Evolutionary conservation across 2,113 vertebrate genomes (phyloP).

Genomic region (Mustela nigripes): DNA sequence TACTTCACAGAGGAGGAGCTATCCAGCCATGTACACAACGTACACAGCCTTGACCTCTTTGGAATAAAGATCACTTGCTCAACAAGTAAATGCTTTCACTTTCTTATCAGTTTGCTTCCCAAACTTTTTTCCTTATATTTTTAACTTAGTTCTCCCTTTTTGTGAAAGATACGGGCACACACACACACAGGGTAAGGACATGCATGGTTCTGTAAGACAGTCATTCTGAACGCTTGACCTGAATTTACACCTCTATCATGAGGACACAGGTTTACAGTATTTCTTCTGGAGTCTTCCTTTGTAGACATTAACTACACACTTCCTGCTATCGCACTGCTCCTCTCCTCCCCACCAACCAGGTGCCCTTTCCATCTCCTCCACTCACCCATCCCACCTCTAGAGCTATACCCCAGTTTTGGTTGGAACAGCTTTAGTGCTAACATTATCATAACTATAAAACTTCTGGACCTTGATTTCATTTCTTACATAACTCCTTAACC

Average conservation of each 20-base stretch:
- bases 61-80: background rate
- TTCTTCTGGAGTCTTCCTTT: background rate
- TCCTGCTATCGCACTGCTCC: background rate
- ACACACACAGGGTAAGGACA: background rate
- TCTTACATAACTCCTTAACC: background rate
- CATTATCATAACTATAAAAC: background rate
- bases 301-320: background rate
- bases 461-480: conserved; percentile 25
- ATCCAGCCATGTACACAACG: background rate
- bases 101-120: background rate
- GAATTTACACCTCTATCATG: background rate
- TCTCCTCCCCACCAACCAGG: background rate
- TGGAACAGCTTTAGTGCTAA: conserved; percentile 1
- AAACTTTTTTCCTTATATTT: conserved; percentile 3
- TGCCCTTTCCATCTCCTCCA: background rate
- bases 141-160: conserved; percentile 49
- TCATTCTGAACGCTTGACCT: background rate
- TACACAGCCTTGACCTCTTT: background rate
- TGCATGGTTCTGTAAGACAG: background rate
- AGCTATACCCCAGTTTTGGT: background rate
- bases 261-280: background rate
- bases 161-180: background rate
- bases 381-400: background rate
- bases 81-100: conserved; percentile 30
- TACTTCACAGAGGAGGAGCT: background rate